Evolutionary conservation across 2,797 vertebrate species (phyloP), one percentile per base, ranked within the genome.

Genomic region (Halcyon chelicuti): DNA sequence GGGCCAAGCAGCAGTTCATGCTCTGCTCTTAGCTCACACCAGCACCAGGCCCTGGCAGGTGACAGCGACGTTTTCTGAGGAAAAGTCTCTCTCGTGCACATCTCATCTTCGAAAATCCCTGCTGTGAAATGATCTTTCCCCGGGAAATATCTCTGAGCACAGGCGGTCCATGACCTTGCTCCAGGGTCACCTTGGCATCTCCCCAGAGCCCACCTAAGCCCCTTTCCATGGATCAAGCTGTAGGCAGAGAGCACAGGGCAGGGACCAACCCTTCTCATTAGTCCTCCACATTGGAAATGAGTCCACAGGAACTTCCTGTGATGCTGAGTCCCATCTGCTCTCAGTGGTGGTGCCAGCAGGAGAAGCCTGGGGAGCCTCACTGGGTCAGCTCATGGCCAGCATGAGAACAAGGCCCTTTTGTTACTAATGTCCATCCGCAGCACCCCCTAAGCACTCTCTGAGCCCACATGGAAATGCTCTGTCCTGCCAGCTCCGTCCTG

Each of bases 301-400:
- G 40, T 57, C 57, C 2, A 0, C 9, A 8, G 39, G 37, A 40
- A 14, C 35, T 28, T 35, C n/a, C 47, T 0, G 0, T 31, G 68
- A 13, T 55, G 39, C 65, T 60, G 60, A 88, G 29, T 47, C 44
- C 23, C 73, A 85, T 72, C 85, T 91, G 75, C 35, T 85, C 54
- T 79, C 3, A 37, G 63, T 0, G 5, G 47, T 26, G 22, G 8
- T 65, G 54, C n/a, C 67, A 90, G 58, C 8, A 16, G 60, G 63
- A 75, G 81, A n/a, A 78, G 57, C 16, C 6, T 1, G 3, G 33
- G 51, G 6, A 66, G 23, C 31, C 10, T 78, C 8, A 0, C 23
- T 55, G 65, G 26, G 5, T 51, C 66, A 66, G 67, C 40, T 90
- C 61, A 39, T 26, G 55, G 61, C 47, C 80, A 61, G 68, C 68